phyloP scores from a whole-genome alignment of 2,113 vertebrate genomes.

The Silurus asotus region DNA sequence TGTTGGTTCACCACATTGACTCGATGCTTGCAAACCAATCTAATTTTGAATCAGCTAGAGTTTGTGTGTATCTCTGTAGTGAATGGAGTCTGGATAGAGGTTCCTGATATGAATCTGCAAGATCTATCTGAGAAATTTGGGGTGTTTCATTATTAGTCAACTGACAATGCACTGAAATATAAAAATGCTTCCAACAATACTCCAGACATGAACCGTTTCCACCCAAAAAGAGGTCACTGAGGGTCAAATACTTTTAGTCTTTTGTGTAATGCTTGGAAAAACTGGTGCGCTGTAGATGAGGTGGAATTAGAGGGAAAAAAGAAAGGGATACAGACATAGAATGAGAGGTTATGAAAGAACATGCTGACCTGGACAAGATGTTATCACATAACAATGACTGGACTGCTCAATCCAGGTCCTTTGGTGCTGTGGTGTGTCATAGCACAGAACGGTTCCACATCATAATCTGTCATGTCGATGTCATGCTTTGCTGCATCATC shows the following conservation, averaged over 20 bases:
- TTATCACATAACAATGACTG: neutral
- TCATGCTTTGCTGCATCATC: neutral
- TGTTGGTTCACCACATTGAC: neutral
- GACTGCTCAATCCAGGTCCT: neutral
- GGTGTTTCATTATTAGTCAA: too few species aligned
- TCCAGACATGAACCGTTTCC: neutral
- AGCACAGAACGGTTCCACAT: neutral
- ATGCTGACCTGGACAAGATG: constrained; percentile 4
- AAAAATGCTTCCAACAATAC: neutral
- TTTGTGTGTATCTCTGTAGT: neutral
- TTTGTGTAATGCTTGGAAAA: constrained; percentile 15
- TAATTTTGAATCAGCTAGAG: neutral
- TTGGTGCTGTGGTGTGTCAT: neutral
- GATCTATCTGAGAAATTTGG: neutral
- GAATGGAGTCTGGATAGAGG: neutral
- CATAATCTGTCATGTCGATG: neutral
- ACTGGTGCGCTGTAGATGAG: neutral
- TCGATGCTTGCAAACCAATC: neutral
- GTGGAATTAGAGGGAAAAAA: neutral
- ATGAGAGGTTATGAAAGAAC: neutral
- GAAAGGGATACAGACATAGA: neutral
- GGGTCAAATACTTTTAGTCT: neutral
- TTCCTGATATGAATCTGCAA: neutral
- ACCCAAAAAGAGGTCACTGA: neutral
- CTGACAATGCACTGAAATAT: neutral